phyloP scores from a whole-genome alignment of 2,113 vertebrate genomes.

The Varanus komodoensis region DNA sequence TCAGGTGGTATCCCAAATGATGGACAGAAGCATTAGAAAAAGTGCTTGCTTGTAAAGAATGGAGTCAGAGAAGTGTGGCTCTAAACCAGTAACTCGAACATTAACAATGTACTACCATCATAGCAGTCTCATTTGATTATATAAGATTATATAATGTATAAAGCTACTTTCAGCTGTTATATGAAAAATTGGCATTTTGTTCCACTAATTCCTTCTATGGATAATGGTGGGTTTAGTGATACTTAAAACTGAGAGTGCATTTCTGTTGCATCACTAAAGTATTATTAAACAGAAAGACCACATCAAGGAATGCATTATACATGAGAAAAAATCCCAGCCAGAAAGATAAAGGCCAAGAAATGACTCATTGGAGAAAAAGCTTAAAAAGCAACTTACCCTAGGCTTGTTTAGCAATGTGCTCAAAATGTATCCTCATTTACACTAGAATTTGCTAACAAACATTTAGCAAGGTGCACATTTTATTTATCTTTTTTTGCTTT shows the following conservation, averaged over 20 bases:
- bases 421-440: not conserved
- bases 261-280: not conserved
- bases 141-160: not conserved
- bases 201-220: not conserved
- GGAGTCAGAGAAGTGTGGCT: not conserved
- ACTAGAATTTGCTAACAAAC: not conserved
- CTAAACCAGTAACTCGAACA: not conserved
- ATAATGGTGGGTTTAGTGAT: not conserved
- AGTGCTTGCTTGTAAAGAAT: not conserved
- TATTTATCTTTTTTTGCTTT: not conserved
- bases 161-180: not conserved
- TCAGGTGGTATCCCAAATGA: not conserved
- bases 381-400: not conserved
- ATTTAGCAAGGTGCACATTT: not conserved
- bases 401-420: not conserved
- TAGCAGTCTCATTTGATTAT: not conserved
- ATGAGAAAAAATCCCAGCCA: not conserved
- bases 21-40: not conserved
- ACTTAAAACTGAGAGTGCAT: not conserved
- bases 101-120: not conserved
- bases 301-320: constrained; percentile 10
- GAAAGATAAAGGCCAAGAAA: not conserved
- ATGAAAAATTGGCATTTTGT: not conserved
- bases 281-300: constrained; percentile 9
- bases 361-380: not conserved